Conservation (phyloP, 2,113 vertebrate species). For the Chamaetylas fuelleborni region DNA sequence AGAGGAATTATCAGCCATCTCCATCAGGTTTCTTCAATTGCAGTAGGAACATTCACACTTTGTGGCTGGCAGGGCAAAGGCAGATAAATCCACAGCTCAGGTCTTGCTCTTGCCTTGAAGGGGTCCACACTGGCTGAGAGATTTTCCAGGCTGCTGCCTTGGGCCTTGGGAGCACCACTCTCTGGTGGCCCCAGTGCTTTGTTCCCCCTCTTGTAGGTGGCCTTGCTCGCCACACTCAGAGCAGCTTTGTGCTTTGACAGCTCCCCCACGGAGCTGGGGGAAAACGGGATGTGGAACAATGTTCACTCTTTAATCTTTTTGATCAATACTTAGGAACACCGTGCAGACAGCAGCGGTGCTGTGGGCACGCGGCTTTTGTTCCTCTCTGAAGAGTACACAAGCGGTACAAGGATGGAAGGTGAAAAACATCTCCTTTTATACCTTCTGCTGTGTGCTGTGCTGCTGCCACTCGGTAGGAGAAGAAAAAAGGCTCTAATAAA, state of each 20-base stretch:
- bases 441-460: neutral
- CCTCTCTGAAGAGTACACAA: neutral
- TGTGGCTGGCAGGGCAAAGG: neutral
- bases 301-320: neutral
- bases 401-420: neutral
- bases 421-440: neutral
- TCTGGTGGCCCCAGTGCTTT: neutral
- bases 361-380: neutral
- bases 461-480: neutral
- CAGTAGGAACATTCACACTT: neutral
- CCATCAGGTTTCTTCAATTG: neutral
- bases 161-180: neutral
- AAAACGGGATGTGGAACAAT: neutral
- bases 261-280: neutral
- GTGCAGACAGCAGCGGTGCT: neutral
- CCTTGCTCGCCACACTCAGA: neutral
- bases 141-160: neutral
- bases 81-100: neutral
- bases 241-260: neutral
- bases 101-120: neutral
- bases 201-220: neutral
- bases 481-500: conserved; percentile 5
- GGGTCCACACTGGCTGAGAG: neutral
- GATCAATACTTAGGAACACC: neutral
- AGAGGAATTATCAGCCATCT: neutral